Evolutionary conservation across 2,888 invertebrate species (phyloP).

Genomic region (Venustoraphidia nigricollis): DNA sequence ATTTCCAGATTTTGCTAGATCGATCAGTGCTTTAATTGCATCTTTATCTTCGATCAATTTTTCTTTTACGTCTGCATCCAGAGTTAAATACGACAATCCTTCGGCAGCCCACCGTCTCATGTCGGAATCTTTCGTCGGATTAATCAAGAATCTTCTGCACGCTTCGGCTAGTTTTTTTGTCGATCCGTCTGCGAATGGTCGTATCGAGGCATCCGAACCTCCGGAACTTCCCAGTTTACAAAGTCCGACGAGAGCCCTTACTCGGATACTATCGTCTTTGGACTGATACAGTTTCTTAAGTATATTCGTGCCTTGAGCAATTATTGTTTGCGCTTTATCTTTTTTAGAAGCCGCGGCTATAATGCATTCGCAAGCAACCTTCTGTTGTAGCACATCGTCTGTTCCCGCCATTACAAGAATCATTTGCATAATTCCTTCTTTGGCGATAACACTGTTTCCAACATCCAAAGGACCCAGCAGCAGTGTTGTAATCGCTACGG

Average conservation of each 20-base stretch:
- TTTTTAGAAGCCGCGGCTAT: constrained; percentile 94
- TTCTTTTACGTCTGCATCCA: constrained; percentile 98
- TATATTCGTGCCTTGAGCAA: constrained; percentile 79
- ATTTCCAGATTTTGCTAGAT: constrained; percentile 75
- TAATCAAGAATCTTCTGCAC: constrained; percentile 79
- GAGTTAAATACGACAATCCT: constrained; percentile 87
- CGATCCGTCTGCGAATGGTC: constrained; percentile 92
- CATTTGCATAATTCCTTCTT: constrained; percentile 86
- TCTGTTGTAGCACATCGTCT: constrained; percentile 79
- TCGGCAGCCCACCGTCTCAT: constrained; percentile 93
- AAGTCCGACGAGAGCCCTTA: constrained; percentile 78
- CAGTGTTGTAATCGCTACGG: constrained; percentile 76
- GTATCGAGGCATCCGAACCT: constrained; percentile 86
- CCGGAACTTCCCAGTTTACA: constrained; percentile 93
- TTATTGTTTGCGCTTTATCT: constrained; percentile 84
- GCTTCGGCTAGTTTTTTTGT: constrained; percentile 85
- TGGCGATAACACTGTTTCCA: constrained; percentile 71
- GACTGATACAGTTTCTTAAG: constrained; percentile 86
- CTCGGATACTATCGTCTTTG: constrained; percentile 78
- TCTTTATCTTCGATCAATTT: constrained; percentile 75
- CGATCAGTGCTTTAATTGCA: constrained; percentile 74
- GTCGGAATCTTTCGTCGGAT: constrained; percentile 75
- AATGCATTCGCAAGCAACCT: constrained; percentile 91
- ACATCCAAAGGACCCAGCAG: constrained; percentile 86
- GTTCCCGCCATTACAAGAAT: constrained; percentile 92